These are phyloP conservation scores for Lithophane leautieri DNA, from an alignment of 2,888 invertebrate species.

Conservation along the genomic window DNA sequence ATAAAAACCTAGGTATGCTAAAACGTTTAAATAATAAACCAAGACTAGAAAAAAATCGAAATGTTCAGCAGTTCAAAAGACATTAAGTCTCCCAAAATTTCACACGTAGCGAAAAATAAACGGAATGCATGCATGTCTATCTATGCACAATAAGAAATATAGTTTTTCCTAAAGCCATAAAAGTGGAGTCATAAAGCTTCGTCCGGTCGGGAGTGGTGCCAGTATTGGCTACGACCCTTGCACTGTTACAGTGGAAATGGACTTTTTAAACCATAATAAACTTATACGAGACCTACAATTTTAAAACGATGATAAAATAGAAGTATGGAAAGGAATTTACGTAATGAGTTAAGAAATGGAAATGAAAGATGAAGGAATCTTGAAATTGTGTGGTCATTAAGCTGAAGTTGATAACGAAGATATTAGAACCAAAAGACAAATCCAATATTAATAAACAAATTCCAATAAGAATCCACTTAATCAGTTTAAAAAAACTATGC, in stretches of 20 bases:
- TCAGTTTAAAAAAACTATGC: neutral
- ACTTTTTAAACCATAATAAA: slow-evolving; percentile 62
- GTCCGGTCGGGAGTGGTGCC: slow-evolving; percentile 87
- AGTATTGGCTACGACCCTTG: slow-evolving; percentile 75
- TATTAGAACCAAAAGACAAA: neutral
- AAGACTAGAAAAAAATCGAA: neutral
- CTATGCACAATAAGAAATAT: slow-evolving; percentile 78
- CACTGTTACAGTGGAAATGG: slow-evolving; percentile 58
- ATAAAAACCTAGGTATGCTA: neutral
- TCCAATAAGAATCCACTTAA: slow-evolving; percentile 42
- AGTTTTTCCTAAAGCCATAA: slow-evolving; percentile 88
- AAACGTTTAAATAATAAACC: neutral
- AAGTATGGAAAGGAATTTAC: slow-evolving; percentile 29
- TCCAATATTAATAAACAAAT: too few species aligned
- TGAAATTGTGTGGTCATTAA: slow-evolving; percentile 5
- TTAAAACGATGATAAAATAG: slow-evolving; percentile 35
- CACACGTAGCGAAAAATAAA: slow-evolving; percentile 23
- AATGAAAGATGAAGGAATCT: slow-evolving; percentile 22
- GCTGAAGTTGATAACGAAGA: slow-evolving; percentile 1
- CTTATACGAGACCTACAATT: slow-evolving; percentile 60
- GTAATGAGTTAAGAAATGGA: slow-evolving; percentile 36
- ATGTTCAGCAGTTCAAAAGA: neutral
- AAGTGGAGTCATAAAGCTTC: slow-evolving; percentile 84
- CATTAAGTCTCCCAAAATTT: slow-evolving; percentile 4
- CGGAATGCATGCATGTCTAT: slow-evolving; percentile 59